Evolutionary conservation across 2,113 vertebrate genomes (phyloP), one percentile per base, ranked within the genome.

Genomic region (Saccopteryx bilineata): DNA sequence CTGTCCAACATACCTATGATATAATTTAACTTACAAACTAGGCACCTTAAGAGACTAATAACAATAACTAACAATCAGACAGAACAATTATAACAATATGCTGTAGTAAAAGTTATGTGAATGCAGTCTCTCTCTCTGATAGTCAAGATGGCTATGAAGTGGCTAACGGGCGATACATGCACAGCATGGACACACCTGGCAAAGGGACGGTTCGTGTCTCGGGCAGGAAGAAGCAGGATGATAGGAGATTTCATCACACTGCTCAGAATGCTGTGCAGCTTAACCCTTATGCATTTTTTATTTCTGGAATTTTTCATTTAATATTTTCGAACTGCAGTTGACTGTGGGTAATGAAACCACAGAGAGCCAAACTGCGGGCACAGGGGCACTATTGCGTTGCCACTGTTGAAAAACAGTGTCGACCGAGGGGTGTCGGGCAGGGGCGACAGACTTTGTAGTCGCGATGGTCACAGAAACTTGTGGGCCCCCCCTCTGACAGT

Each of bases 361-460:
- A 79, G 52, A 33, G n/a, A 56, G 75, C 8, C 2, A n/a, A 63
- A 48, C 6, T 3, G 5, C 11, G 61, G 60, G 2, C 31, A 19
- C 46, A 11, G 61, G 60, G 39, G 80, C 39, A 13, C 24, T 11
- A 26, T 46, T 28, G 23, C 19, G 56, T 17, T 26, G 68, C 10
- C 4, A 5, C 39, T 48, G 1, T 5, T 0, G 28, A 68, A 50
- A 50, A 81, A 9, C 26, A 31, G 28, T 18, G 5, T 52, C 33
- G 58, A 80, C 7, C 0, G 0, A 68, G 24, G 23, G 7, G 5
- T 19, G 2, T 1, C 11, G 75, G 9, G 5, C 1, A 80, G 74
- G 12, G 39, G 28, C 6, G 56, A 5, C 5, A 28, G 19, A 21
- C n/a, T 61, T 46, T 17, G 31, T 2, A 5, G 0, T 78, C 14